Evolutionary conservation across 2,797 vertebrate genomes (phyloP), one percentile per base, ranked within the genome.

Genomic region (Diplodus sargus): DNA sequence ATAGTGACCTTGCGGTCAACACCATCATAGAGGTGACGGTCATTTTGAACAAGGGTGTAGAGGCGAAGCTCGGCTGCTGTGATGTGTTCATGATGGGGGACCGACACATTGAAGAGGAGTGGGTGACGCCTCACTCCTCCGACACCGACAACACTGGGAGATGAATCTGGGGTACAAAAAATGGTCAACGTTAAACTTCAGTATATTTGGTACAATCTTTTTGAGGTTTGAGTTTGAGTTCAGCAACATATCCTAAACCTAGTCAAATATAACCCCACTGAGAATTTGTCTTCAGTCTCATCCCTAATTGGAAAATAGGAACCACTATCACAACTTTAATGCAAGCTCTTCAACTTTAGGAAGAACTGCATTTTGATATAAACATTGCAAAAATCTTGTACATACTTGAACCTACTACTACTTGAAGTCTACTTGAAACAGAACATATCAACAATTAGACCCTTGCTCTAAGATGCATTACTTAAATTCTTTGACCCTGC

Each of bases 41-140:
- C 97, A 3, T 85, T 94, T 87, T 98, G 97, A 61, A 98, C 96
- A 63, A 99, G 85, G 0, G 97, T 98, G 89, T 98, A 98, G 79
- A 99, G 95, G 75, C 98, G 95, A 42, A 99, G 96, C 90, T 99
- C 97, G 0, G 97, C 97, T 81, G 97, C 94, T 53, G 95, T 95
- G 87, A 99, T 93, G 48, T 95, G 95, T 90, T 99, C 98, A 0
- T 99, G 97, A 86, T 96, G 96, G 49, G 98, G 98, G 76, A 99
- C 93, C 57, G 98, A 98, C 62, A 99, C 92, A 0, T 99, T 99
- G 93, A 99, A 99, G 20, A 99, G 95, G 10, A 99, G 96, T 0
- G 96, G 96, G 81, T 99, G 98, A 79, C 93, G 95, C 88, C 97
- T 96, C 54, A 96, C 93, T 3, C 96, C 96, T 0, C 93, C 91